phyloP scores from a whole-genome alignment of 2,113 vertebrate species.

The Amphiprion ocellaris region DNA sequence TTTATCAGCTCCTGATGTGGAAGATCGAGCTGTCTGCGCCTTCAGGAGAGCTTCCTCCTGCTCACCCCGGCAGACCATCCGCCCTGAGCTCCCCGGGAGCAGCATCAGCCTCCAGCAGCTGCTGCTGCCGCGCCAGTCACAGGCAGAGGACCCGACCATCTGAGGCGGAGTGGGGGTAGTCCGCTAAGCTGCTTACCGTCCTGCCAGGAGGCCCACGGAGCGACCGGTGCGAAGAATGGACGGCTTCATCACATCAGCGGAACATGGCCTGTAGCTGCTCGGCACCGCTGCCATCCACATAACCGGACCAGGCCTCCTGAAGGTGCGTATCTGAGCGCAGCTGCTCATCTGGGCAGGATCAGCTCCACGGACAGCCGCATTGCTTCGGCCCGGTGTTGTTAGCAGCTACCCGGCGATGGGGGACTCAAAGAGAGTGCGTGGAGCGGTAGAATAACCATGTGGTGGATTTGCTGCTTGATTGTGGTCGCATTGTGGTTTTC shows the following conservation, averaged over 20 bases:
- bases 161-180: conserved; percentile 54
- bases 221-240: conserved; percentile 46
- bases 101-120: conserved; percentile 31
- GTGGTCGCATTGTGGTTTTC: neutral
- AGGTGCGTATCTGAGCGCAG: conserved; percentile 65
- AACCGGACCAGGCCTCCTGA: conserved; percentile 54
- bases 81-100: neutral
- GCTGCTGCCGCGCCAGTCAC: conserved; percentile 40
- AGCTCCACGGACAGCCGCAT: neutral
- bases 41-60: neutral
- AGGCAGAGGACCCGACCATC: conserved; percentile 71
- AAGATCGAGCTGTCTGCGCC: too few species aligned
- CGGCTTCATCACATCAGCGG: conserved; percentile 9
- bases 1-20: neutral
- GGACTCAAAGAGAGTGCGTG: neutral
- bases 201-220: conserved; percentile 53
- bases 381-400: neutral
- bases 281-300: conserved; percentile 29
- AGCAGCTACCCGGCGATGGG: neutral
- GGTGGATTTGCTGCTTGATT: neutral
- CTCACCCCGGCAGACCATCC: neutral
- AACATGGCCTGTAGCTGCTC: conserved; percentile 56
- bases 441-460: neutral
- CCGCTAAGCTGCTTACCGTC: conserved; percentile 72
- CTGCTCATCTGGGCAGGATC: neutral